Conservation (phyloP, 2,113 vertebrate species). For the Elachura formosa region DNA sequence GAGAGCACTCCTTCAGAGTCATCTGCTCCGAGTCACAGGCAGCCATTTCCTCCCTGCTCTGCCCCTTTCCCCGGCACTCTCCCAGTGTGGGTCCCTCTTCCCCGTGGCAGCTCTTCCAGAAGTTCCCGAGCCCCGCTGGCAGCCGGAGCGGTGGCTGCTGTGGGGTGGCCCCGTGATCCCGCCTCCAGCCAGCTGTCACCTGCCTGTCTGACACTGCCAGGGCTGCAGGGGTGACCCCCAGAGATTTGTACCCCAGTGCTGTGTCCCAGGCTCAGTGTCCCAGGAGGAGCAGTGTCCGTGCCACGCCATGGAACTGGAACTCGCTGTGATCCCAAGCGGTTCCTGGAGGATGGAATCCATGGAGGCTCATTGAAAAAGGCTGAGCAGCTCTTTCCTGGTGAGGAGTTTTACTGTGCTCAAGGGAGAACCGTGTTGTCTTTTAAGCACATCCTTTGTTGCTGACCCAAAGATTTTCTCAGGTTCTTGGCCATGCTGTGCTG, state of each 20-base stretch:
- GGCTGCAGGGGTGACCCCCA: neutral
- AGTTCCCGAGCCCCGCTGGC: neutral
- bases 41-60: neutral
- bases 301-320: neutral
- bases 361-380: neutral
- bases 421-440: neutral
- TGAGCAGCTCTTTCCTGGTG: neutral
- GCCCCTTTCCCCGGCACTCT: neutral
- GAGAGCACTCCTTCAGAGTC: neutral
- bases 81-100: neutral
- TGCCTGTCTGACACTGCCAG: neutral
- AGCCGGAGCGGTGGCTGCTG: neutral
- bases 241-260: neutral
- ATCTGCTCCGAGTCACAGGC: neutral
- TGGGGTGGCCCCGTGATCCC: neutral
- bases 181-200: conserved; percentile 36
- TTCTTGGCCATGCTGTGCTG: neutral
- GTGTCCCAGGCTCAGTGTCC: neutral
- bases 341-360: too few species aligned
- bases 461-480: neutral
- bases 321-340: neutral
- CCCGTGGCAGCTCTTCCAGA: neutral
- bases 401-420: neutral
- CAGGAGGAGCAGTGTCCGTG: neutral
- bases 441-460: neutral